phyloP scores from a whole-genome alignment of 1,140 invertebrate species.

The Latrodectus geometricus region DNA sequence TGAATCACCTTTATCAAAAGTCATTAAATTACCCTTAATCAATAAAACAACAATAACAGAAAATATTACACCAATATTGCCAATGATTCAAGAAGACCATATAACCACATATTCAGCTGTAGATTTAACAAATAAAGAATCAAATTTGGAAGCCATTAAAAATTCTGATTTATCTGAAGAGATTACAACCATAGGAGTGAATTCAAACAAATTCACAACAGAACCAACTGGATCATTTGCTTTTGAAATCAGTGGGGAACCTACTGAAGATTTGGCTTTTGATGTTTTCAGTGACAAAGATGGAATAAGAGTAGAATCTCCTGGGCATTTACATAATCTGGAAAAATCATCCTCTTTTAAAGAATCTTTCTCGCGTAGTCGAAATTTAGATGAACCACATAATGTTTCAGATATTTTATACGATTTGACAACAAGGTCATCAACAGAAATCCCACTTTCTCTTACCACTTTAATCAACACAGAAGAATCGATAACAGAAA shows the following conservation, averaged over 20 bases:
- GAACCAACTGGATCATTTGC: conserved; percentile 5
- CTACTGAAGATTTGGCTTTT: conserved; percentile 23
- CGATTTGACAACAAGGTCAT: neutral
- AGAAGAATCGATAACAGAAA: neutral
- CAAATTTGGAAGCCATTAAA: neutral
- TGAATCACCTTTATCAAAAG: neutral
- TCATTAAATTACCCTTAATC: neutral
- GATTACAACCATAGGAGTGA: neutral
- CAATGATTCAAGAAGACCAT: neutral
- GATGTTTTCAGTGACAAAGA: conserved; percentile 13
- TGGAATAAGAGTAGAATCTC: conserved; percentile 12
- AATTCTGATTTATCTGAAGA: neutral
- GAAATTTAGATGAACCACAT: conserved; percentile 1
- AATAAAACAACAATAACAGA: neutral
- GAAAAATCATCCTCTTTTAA: neutral
- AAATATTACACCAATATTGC: neutral
- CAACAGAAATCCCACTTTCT: neutral
- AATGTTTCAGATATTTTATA: conserved; percentile 15
- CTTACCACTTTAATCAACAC: neutral
- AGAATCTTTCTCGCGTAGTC: conserved; percentile 14
- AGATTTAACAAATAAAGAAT: neutral
- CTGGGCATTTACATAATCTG: neutral
- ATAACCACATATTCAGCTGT: neutral
- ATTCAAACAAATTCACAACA: neutral
- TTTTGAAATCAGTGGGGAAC: conserved; percentile 5